phyloP scores from a whole-genome alignment of 2,113 vertebrate species.

The Ageneiosus marmoratus region DNA sequence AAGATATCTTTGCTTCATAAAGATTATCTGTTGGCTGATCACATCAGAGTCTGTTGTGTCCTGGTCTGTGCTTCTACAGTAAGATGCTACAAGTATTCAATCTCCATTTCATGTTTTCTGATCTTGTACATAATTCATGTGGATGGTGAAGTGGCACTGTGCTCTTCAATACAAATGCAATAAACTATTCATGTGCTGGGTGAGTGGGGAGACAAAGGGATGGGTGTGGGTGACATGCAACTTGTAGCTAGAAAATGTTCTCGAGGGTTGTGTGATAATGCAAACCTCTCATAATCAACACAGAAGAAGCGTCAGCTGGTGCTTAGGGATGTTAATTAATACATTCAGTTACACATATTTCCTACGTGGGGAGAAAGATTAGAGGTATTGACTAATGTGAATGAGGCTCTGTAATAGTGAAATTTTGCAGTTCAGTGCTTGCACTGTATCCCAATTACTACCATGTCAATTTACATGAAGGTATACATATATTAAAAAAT shows the following conservation, averaged over 20 bases:
- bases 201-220: background rate
- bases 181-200: constrained; percentile 22
- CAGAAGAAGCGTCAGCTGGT: background rate
- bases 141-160: background rate
- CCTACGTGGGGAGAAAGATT: background rate
- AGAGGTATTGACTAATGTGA: background rate
- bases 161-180: constrained; percentile 25
- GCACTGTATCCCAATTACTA: background rate
- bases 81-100: background rate
- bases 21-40: background rate
- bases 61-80: background rate
- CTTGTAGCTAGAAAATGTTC: background rate
- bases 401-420: background rate
- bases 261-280: background rate
- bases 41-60: background rate
- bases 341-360: background rate
- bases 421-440: background rate
- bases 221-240: background rate
- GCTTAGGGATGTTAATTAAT: background rate
- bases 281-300: background rate
- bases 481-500: no score
- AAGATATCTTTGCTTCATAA: background rate
- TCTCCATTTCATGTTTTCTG: constrained; percentile 19
- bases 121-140: constrained; percentile 29
- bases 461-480: background rate